These are phyloP conservation scores for Odontophorus gujanensis DNA, from an alignment of 2,113 vertebrate species.

Conservation along the genomic window DNA sequence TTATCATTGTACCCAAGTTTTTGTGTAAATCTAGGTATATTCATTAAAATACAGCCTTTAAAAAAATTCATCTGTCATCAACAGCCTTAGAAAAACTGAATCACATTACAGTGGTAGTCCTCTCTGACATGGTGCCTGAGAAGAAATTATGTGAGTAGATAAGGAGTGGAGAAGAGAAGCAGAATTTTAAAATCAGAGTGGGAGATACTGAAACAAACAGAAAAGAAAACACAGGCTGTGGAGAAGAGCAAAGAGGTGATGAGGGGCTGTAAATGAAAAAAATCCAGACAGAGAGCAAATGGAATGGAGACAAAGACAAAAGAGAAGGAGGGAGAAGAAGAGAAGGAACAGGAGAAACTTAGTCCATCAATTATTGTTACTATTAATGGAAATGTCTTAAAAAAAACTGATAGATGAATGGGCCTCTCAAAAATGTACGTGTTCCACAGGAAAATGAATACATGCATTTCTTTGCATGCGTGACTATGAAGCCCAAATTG, in stretches of 20 bases:
- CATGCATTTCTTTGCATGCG: not conserved
- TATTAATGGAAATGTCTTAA: not conserved
- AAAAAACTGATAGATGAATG: not conserved
- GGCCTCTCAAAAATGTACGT: constrained; percentile 17
- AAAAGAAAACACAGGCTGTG: not conserved
- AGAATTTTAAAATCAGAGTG: not conserved
- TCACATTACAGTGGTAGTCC: not conserved
- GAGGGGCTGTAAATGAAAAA: not conserved
- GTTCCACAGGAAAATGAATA: not conserved
- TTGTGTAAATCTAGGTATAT: not conserved
- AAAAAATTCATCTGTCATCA: not conserved
- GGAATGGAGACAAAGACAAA: not conserved
- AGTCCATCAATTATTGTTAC: not conserved
- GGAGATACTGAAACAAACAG: not conserved
- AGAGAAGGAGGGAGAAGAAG: not conserved
- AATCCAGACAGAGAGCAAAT: not conserved
- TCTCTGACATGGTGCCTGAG: not conserved
- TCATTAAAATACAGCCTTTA: not conserved
- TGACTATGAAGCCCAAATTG: not conserved
- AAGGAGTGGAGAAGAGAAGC: not conserved
- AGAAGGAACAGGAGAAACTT: not conserved
- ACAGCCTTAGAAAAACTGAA: not conserved
- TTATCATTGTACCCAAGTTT: not conserved
- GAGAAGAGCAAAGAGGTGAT: not conserved
- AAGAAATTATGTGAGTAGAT: not conserved